Evolutionary conservation across 2,797 vertebrate species (phyloP), one percentile per base, ranked within the genome.

Genomic region (Crypturellus tataupa): DNA sequence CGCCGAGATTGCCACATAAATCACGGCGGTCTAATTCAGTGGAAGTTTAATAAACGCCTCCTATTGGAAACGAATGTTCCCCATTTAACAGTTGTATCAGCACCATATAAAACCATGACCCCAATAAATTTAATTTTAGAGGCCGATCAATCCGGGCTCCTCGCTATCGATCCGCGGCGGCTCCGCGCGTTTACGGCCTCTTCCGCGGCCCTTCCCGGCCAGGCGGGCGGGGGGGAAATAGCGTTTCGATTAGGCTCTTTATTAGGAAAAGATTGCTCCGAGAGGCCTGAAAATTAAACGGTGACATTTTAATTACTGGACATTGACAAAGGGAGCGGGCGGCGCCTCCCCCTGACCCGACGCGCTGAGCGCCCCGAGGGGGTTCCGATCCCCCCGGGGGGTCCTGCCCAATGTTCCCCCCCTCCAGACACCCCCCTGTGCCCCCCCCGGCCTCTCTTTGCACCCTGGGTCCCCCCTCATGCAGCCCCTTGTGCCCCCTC

Each of bases 241-340:
- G 98, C 96, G 94, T 98, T 99, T 99, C 98, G 98, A 99, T 99
- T 98, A 97, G 98, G 97, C 98, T 98, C 98, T 98, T 98, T 98
- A 98, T 98, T 98, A 98, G 98, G 97, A 96, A 98, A 97, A 98
- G 98, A 98, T 98, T 98, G 98, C 97, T 98, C 97, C 97, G 97
- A 98, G 98, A 98, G 97, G 98, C 97, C 98, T 96, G 97, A 98
- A 98, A 99, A 99, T 99, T 98, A 99, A 99, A 98, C 97, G 97
- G 97, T 99, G 99, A 99, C 99, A 99, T 98, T 99, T 99, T 99
- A 99, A 99, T 99, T 98, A 99, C 99, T 98, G 98, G 98, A 98
- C 98, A 98, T 98, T 98, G 98, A 99, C 98, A 98, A 98, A 98
- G 97, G 98, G 97, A 98, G 80, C 53, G 85, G 81, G 77, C 49